Conservation (phyloP, 1,140 invertebrate genomes). For the Calephelis nemesis region DNA sequence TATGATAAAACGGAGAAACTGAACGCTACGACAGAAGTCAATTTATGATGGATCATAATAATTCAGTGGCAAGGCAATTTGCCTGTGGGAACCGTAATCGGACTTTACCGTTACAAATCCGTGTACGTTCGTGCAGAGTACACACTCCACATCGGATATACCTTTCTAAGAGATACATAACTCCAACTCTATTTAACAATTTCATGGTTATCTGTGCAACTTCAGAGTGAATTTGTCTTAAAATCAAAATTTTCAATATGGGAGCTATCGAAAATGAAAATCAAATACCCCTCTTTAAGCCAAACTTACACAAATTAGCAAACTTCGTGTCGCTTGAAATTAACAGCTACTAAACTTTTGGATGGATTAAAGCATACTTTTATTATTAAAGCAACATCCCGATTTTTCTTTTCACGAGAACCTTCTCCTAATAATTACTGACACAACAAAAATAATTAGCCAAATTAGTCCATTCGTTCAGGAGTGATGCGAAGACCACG, state of each 20-base stretch:
- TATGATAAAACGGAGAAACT: slow-evolving; percentile 30
- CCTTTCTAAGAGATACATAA: not conserved
- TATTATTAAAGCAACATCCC: too few species aligned
- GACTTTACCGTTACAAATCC: slow-evolving; percentile 25
- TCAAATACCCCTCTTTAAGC: too few species aligned
- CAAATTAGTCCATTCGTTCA: too few species aligned
- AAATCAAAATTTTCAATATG: not conserved
- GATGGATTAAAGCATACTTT: too few species aligned
- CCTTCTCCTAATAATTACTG: too few species aligned
- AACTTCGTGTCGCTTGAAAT: too few species aligned
- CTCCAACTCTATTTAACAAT: not conserved
- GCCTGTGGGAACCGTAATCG: slow-evolving; percentile 39
- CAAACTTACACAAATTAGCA: too few species aligned
- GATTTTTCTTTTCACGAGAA: too few species aligned
- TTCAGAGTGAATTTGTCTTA: not conserved
- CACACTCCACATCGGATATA: not conserved
- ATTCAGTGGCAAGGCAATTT: slow-evolving; percentile 41
- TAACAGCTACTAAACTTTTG: too few species aligned
- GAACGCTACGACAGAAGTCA: slow-evolving; percentile 38
- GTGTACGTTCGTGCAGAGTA: not conserved
- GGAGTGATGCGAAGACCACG: too few species aligned
- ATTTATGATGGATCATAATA: slow-evolving; percentile 37
- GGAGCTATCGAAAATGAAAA: not conserved
- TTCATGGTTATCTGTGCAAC: not conserved
- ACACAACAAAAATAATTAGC: too few species aligned